phyloP scores from a whole-genome alignment of 2,888 invertebrate genomes.

The Auanema sp. region DNA sequence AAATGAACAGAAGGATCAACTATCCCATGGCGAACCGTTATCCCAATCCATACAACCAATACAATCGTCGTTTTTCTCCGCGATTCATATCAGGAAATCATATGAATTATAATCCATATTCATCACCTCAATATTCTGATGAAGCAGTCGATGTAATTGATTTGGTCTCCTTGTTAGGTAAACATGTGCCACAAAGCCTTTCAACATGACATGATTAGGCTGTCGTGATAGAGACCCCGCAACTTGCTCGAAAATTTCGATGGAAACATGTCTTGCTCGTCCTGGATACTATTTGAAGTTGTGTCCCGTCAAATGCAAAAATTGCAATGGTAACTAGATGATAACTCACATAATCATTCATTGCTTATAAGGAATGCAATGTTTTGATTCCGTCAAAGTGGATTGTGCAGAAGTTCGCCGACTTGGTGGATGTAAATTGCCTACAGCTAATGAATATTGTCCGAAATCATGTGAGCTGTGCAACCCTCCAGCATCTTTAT shows the following conservation, averaged over 20 bases:
- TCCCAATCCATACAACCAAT: too few species aligned
- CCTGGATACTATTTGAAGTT: conserved; percentile 53
- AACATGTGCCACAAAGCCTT: too few species aligned
- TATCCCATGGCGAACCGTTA: too few species aligned
- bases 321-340: conserved; percentile 39
- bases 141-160: too few species aligned
- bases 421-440: conserved; percentile 43
- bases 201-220: conserved; percentile 22
- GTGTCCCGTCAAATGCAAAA: conserved; percentile 51
- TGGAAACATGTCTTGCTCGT: conserved; percentile 46
- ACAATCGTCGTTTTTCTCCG: too few species aligned
- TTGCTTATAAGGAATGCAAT: conserved; percentile 32
- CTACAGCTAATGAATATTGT: conserved; percentile 49
- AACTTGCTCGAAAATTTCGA: conserved; percentile 43
- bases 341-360: background rate
- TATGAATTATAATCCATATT: too few species aligned
- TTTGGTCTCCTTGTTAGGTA: too few species aligned
- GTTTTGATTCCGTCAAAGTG: conserved; percentile 52
- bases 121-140: too few species aligned
- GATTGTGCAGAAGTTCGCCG: conserved; percentile 44
- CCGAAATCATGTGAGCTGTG: conserved; percentile 48
- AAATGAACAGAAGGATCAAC: too few species aligned
- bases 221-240: conserved; percentile 49
- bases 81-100: too few species aligned
- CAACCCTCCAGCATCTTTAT: conserved; percentile 34